A percentile compares a stretch with the other conserved stretches of the same genome.
These are phyloP conservation scores for mouse (Mus musculus) DNA, from an alignment of 2,113 vertebrate species.

Conservation along the genomic window DNA sequence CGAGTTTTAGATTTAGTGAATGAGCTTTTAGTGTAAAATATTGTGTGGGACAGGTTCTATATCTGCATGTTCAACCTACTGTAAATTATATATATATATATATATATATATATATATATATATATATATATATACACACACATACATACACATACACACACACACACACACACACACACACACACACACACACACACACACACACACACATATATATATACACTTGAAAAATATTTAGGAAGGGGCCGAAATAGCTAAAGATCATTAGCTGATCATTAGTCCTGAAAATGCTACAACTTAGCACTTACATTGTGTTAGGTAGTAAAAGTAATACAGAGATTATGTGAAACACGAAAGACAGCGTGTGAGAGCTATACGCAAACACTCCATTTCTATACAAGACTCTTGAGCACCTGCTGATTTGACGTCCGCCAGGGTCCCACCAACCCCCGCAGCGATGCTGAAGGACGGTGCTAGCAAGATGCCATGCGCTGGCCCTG, in stretches of 20 bases:
- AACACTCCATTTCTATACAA: not conserved
- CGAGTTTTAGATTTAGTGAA: not conserved
- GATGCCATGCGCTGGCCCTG: not conserved
- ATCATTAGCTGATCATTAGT: not conserved
- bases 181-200: not conserved
- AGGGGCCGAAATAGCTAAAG: not conserved
- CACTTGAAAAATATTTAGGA: not conserved
- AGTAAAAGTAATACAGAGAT: not conserved
- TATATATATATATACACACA: too few relatives aligned
- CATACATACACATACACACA: too few relatives aligned
- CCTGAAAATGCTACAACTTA: not conserved
- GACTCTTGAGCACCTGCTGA: not conserved
- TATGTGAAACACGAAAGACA: not conserved
- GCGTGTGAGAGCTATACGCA: not conserved
- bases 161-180: too few relatives aligned
- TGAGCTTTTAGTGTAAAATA: slow-evolving; percentile 6
- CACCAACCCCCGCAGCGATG: not conserved
- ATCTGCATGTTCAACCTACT: not conserved
- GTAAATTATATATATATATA: not conserved
- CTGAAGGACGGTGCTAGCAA: too few relatives aligned
- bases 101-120: not conserved
- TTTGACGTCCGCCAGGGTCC: not conserved
- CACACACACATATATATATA: not conserved
- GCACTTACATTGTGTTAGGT: not conserved
- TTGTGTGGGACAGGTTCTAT: not conserved